Percentiles rank a stretch among this genome's conserved stretches.
Conservation (phyloP, 2,797 vertebrate species). For the Poeciliopsis infans region DNA sequence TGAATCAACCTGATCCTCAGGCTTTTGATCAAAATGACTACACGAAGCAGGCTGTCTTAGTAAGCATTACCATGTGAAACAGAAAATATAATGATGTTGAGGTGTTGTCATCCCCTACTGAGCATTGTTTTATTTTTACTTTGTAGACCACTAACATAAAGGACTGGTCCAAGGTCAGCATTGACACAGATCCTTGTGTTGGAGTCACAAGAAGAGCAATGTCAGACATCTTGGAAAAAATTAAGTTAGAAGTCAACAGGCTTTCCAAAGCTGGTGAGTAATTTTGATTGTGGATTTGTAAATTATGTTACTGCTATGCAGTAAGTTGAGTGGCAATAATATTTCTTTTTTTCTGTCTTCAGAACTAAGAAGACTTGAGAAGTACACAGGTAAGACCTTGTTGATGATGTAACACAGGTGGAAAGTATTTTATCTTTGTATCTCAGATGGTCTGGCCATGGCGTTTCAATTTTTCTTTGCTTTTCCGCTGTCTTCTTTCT, state of each 20-base stretch:
- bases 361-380: constrained; percentile 80
- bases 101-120: constrained; percentile 23
- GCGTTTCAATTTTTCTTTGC: constrained; percentile 4
- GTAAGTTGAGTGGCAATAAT: neutral
- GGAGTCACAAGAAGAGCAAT: constrained; percentile 76
- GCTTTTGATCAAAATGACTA: constrained; percentile 47
- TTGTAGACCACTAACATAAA: constrained; percentile 61
- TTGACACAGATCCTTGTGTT: constrained; percentile 80
- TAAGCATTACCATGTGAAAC: constrained; percentile 29
- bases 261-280: constrained; percentile 79
- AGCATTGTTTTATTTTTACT: constrained; percentile 23
- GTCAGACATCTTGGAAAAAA: constrained; percentile 72
- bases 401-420: neutral
- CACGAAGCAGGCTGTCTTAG: constrained; percentile 39
- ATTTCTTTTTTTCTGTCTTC: constrained; percentile 6
- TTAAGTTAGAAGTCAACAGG: constrained; percentile 74
- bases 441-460: neutral
- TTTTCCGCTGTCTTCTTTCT: neutral
- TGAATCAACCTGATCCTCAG: constrained; percentile 33
- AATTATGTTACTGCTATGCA: neutral
- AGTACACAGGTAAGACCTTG: constrained; percentile 76
- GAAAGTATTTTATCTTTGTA: neutral
- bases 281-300: neutral
- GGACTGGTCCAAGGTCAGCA: constrained; percentile 79
- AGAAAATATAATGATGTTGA: neutral